Base-by-base conservation (phyloP, 2,113 vertebrate species). In the Cavia porcellus region DNA sequence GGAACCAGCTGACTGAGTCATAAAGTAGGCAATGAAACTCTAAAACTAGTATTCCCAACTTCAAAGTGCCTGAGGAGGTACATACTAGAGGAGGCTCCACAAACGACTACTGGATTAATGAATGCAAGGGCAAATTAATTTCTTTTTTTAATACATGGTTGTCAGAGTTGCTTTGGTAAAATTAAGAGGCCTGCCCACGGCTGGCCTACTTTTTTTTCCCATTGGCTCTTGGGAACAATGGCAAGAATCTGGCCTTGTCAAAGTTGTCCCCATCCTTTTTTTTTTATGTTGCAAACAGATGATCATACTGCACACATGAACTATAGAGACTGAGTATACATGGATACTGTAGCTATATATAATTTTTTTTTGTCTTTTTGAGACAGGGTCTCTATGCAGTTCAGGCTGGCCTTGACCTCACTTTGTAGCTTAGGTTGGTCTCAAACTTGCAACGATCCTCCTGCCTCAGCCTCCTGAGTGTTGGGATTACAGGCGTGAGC, bases 1-100 rank as follows among this genome's bases (percentile, higher is more conserved):
- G 89, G 80, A 96, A 95, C 86, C 86, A 97, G 95, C 96, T 97
- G 97, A 97, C 66, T 96, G 91, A 84, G 35, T 52, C 93, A 92
- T 81, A 94, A 94, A 97, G 74, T 80, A 77, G n/a, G 90, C 15
- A 90, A 84, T 25, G 11, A 93, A 90, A 94, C 30, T 50, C 81
- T 82, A 80, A 96, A 94, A 92, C 96, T 79, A 96, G 83, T 84
- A 96, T 86, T 94, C 47, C 30, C 81, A 94, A 89, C 57, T 61
- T 62, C 89, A 93, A 93, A 94, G 95, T 97, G 89, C 92, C 86
- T 95, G 92, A 38, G 38, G 38, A 38, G 38, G 95, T 77, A 95
- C 83, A 94, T 42, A 70, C 68, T 95, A 92, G 86, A 95, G 75
- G 80, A 93, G 90, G 66, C 47, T 57, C 66, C 68, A 92, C 57